Percentiles rank a stretch among this genome's conserved stretches.
These are phyloP conservation scores for Drosophila flavopinicola DNA, from an alignment of 2,888 invertebrate genomes.

Conservation along the genomic window DNA sequence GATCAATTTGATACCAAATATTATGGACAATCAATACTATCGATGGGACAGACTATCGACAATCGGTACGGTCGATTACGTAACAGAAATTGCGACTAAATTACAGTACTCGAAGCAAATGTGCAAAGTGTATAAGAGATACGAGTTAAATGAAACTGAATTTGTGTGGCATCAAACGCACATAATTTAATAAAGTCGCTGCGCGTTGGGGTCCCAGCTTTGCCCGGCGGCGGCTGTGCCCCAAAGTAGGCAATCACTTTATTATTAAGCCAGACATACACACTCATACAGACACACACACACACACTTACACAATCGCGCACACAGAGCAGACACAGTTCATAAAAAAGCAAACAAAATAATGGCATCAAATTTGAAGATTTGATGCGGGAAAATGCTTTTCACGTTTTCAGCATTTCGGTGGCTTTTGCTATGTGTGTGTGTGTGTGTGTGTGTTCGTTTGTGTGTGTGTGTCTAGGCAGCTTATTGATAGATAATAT, in stretches of 20 bases:
- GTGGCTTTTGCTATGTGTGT: no score
- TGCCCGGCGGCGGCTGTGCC: slow-evolving; percentile 30
- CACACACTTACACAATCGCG: slow-evolving; percentile 3
- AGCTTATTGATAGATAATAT: slow-evolving; percentile 77
- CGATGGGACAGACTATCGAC: background rate
- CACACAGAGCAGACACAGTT: slow-evolving; percentile 28
- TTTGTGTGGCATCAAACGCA: slow-evolving; percentile 61
- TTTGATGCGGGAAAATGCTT: slow-evolving; percentile 71
- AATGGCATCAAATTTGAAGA: slow-evolving; percentile 74
- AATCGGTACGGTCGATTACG: background rate
- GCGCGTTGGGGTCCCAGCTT: slow-evolving; percentile 15
- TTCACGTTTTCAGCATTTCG: slow-evolving; percentile 58
- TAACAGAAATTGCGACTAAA: slow-evolving; percentile 20
- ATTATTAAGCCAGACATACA: slow-evolving; percentile 58
- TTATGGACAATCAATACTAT: no score
- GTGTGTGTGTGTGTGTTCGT: no score
- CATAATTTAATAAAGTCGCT: slow-evolving; percentile 69
- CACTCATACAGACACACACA: slow-evolving; percentile 4
- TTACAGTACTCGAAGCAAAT: slow-evolving; percentile 27
- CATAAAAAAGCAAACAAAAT: slow-evolving; percentile 65
- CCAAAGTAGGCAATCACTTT: slow-evolving; percentile 68
- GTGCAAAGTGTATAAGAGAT: slow-evolving; percentile 32
- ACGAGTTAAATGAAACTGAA: slow-evolving; percentile 44
- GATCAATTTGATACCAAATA: no score
- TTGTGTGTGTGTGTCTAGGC: slow-evolving; percentile 39